phyloP scores from a whole-genome alignment of 2,888 invertebrate species.

The Strigamia transsilvanica region DNA sequence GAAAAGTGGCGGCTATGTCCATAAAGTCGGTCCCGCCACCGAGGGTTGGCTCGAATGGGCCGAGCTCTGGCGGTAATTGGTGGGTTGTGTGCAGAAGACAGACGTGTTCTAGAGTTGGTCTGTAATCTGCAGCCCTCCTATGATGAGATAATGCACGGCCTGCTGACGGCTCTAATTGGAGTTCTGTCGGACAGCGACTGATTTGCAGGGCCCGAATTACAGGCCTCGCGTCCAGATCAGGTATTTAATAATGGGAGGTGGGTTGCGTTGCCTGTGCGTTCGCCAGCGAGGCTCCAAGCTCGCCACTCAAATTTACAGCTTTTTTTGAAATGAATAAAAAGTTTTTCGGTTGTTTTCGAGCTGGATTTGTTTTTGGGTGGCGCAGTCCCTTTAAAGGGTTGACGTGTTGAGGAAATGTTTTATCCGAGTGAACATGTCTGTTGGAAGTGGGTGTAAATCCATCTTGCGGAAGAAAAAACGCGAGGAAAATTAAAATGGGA shows the following conservation, averaged over 20 bases:
- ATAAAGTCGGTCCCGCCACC: slow-evolving; percentile 36
- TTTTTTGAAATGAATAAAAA: background rate
- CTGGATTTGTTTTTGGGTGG: too few species aligned
- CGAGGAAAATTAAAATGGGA: background rate
- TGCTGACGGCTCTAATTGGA: slow-evolving; percentile 52
- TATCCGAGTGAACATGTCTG: slow-evolving; percentile 22
- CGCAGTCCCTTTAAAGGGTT: too few species aligned
- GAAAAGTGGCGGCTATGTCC: slow-evolving; percentile 39
- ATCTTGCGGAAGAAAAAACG: background rate
- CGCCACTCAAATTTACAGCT: slow-evolving; percentile 29
- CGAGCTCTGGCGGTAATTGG: slow-evolving; percentile 26
- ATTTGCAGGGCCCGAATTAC: slow-evolving; percentile 53
- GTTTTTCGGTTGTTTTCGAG: too few species aligned
- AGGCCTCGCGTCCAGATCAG: slow-evolving; percentile 47
- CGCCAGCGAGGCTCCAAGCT: background rate
- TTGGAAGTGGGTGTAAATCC: background rate
- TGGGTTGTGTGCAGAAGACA: slow-evolving; percentile 35
- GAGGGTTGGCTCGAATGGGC: slow-evolving; percentile 21
- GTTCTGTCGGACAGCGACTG: slow-evolving; percentile 50
- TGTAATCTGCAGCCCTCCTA: slow-evolving; percentile 48
- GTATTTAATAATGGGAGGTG: slow-evolving; percentile 52
- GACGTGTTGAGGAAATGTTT: background rate
- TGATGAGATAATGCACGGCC: slow-evolving; percentile 53
- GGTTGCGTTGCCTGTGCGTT: background rate
- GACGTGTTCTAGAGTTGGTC: background rate